Evolutionary conservation across 2,888 invertebrate species (phyloP), one percentile per base, ranked within the genome.

Genomic region (Branchipolynoe longqiensis): DNA sequence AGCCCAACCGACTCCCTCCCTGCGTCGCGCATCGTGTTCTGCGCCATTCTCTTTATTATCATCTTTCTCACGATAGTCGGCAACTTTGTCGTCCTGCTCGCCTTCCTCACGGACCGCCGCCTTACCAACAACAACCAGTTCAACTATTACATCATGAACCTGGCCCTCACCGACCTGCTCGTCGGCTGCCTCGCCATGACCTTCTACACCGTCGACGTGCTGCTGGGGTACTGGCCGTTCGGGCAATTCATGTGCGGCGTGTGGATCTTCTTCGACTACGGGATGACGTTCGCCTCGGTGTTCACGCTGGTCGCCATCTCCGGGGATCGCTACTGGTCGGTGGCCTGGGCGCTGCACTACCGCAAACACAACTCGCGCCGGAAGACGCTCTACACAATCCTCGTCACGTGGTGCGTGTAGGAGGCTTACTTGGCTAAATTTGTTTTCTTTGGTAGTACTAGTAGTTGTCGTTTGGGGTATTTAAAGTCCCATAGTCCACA

Each of bases 251-350:
- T 93, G 88, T 93, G 93, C 84, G 91, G 91, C 1, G 86, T 92
- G 40, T 93, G 93, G 93, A 91, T 93, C 59, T 93, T 93, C 89
- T 92, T 90, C 87, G 93, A 93, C 86, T 93, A 93, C 87, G 92
- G 91, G 33, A 92, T 92, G 93, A 93, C 93, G 14, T 93, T 93
- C 85, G 92, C 93, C 22, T 92, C 92, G 0, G 93, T 93, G 59
- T 93, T 92, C 88, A 93, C 93, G 0, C 88, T 93, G 12, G 90
- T 92, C 38, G 92, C 92, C 41, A 93, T 93, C 54, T 92, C 92
- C 0, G 62, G 90, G 6, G 92, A 92, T 88, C 87, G 92, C 62
- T 90, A 90, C 64, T 92, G 92, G 92, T 89, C 91, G 0, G 91
- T 92, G 22, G 88, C 88, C 8, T 91, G 91, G 91, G 88, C 88